Evolutionary conservation across 1,140 invertebrate species (phyloP).

Genomic region (Philopotamus ludificatus): DNA sequence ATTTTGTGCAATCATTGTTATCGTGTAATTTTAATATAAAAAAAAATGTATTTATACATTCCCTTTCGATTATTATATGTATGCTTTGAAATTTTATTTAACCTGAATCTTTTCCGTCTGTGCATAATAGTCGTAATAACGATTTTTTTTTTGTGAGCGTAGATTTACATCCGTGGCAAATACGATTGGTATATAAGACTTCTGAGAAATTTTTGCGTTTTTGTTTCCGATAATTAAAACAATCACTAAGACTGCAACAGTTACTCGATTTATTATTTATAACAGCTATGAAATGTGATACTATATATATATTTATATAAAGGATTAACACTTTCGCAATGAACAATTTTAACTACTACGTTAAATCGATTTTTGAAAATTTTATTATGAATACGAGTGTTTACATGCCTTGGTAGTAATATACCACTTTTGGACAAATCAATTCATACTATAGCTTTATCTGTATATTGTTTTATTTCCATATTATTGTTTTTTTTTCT

Average conservation of each 20-base stretch:
- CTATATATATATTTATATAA: conserved; percentile 10
- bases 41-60: no score
- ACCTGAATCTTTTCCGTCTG: no score
- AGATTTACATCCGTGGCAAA: not conserved
- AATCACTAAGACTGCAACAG: not conserved
- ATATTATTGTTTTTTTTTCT: no score
- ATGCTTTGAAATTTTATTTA: no score
- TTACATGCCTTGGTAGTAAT: conserved; percentile 22
- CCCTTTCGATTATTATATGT: no score
- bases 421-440: conserved; percentile 32
- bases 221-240: not conserved
- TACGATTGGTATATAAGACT: not conserved
- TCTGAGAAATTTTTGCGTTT: not conserved
- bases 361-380: conserved; percentile 15
- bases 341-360: conserved; percentile 9
- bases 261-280: not conserved
- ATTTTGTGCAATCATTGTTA: no score
- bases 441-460: conserved; percentile 8
- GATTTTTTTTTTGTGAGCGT: not conserved
- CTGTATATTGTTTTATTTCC: not conserved
- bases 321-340: not conserved
- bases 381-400: conserved; percentile 25
- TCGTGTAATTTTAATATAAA: no score
- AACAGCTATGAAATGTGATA: conserved; percentile 17
- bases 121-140: no score